phyloP scores from a whole-genome alignment of 2,888 invertebrate genomes.

The Drosophila cognata region DNA sequence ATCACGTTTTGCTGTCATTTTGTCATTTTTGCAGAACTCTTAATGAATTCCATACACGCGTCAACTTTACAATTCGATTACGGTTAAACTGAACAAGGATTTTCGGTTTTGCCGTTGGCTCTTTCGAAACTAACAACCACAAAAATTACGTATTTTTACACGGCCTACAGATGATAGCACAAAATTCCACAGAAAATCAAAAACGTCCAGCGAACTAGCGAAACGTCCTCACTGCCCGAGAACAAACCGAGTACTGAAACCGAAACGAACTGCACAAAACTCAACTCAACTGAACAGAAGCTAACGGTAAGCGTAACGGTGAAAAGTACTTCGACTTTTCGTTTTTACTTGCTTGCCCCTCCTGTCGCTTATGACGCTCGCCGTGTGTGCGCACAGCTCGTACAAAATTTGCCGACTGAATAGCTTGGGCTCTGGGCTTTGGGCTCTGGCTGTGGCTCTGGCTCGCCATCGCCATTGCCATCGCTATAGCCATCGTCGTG shows the following conservation, averaged over 20 bases:
- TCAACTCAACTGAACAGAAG: conserved; percentile 34
- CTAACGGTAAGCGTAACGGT: conserved; percentile 60
- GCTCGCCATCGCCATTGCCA: conserved; percentile 39
- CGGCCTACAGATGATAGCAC: background rate
- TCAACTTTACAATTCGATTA: conserved; percentile 19
- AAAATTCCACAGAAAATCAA: background rate
- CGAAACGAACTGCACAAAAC: conserved; percentile 36
- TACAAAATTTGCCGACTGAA: conserved; percentile 76
- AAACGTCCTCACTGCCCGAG: conserved; percentile 63
- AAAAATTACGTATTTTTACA: conserved; percentile 57
- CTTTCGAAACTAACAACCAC: conserved; percentile 20
- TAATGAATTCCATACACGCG: conserved; percentile 60
- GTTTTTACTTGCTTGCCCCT: conserved; percentile 54
- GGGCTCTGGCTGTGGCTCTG: conserved; percentile 9
- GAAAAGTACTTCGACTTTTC: conserved; percentile 67
- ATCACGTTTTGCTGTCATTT: conserved; percentile 85
- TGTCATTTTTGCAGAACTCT: conserved; percentile 80
- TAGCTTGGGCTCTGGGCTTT: conserved; percentile 34
- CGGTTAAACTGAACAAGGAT: conserved; percentile 6
- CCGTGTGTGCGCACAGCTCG: conserved; percentile 56
- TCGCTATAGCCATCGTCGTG: conserved; percentile 58
- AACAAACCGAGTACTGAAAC: conserved; percentile 59
- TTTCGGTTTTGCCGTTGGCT: conserved; percentile 33
- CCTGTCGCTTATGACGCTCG: conserved; percentile 46
- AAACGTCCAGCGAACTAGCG: background rate